Conservation (phyloP, 2,113 vertebrate genomes). For the Tenrec ecaudatus region DNA sequence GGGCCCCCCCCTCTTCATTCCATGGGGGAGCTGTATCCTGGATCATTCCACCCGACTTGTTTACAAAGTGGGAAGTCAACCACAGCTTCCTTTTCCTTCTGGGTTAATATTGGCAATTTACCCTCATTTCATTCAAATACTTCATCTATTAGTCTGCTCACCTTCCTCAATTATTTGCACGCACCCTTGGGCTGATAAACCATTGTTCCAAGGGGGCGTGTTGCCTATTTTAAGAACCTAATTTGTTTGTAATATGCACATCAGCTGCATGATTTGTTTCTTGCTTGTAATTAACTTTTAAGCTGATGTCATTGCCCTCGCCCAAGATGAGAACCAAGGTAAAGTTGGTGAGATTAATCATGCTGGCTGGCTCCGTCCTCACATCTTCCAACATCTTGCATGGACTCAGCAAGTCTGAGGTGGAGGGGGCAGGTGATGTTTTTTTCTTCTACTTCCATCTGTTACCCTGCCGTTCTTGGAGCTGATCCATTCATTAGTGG, state of each 20-base stretch:
- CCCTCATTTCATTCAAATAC: slow-evolving; percentile 61
- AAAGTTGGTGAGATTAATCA: slow-evolving; percentile 69
- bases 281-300: slow-evolving; percentile 81
- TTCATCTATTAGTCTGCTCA: slow-evolving; percentile 69
- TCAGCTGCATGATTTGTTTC: slow-evolving; percentile 73
- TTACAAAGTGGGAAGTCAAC: slow-evolving; percentile 58
- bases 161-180: slow-evolving; percentile 65
- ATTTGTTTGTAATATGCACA: slow-evolving; percentile 78
- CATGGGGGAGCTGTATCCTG: neutral
- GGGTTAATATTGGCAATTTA: slow-evolving; percentile 52
- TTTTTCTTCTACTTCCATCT: slow-evolving; percentile 64
- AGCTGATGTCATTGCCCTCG: slow-evolving; percentile 54
- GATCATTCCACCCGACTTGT: slow-evolving; percentile 68
- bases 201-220: slow-evolving; percentile 69
- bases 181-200: slow-evolving; percentile 62
- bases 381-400: slow-evolving; percentile 57
- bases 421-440: slow-evolving; percentile 28
- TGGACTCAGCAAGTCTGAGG: slow-evolving; percentile 70
- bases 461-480: slow-evolving; percentile 66
- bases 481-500: slow-evolving; percentile 43
- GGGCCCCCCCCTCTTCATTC: neutral
- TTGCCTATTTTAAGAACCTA: slow-evolving; percentile 78
- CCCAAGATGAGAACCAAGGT: slow-evolving; percentile 63
- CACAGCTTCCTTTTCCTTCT: slow-evolving; percentile 14
- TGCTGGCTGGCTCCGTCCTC: slow-evolving; percentile 23